Percentiles rank a stretch among this genome's conserved stretches.
phyloP scores from a whole-genome alignment of 2,888 invertebrate genomes.

The Tetragonisca angustula region DNA sequence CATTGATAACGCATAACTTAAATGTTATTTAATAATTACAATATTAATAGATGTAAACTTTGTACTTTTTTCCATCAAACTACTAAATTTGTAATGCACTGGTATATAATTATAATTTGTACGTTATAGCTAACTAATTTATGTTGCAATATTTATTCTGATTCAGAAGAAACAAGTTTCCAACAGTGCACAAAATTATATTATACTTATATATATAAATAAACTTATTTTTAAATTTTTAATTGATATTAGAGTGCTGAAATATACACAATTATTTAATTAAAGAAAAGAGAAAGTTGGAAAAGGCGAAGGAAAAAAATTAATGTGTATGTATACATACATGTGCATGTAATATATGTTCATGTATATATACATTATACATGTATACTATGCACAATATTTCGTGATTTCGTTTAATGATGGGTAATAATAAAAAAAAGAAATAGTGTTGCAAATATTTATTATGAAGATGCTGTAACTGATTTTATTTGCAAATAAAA shows the following conservation, averaged over 20 bases:
- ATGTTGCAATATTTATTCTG: constrained; percentile 22
- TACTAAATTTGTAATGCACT: constrained; percentile 26
- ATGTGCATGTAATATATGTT: constrained; percentile 8
- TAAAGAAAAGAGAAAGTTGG: neutral
- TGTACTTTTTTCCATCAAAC: constrained; percentile 23
- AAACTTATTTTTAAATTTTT: constrained; percentile 43
- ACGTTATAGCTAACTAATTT: constrained; percentile 10
- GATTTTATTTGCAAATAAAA: constrained; percentile 65
- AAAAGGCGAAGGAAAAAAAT: neutral
- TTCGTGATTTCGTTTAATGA: constrained; percentile 30
- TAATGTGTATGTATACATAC: constrained; percentile 23
- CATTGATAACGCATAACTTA: constrained; percentile 29
- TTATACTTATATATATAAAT: constrained; percentile 25
- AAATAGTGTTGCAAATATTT: constrained; percentile 44
- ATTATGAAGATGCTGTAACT: constrained; percentile 60
- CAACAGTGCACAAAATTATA: constrained; percentile 47
- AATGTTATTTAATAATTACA: constrained; percentile 23
- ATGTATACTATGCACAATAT: constrained; percentile 34
- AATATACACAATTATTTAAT: constrained; percentile 45
- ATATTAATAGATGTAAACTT: constrained; percentile 30
- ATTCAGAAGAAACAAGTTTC: constrained; percentile 24
- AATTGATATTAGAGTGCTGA: constrained; percentile 63
- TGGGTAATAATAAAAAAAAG: constrained; percentile 38
- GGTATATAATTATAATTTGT: constrained; percentile 20
- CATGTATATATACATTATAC: constrained; percentile 36